phyloP scores from a whole-genome alignment of 1,140 invertebrate species.

The Atta colombica region DNA sequence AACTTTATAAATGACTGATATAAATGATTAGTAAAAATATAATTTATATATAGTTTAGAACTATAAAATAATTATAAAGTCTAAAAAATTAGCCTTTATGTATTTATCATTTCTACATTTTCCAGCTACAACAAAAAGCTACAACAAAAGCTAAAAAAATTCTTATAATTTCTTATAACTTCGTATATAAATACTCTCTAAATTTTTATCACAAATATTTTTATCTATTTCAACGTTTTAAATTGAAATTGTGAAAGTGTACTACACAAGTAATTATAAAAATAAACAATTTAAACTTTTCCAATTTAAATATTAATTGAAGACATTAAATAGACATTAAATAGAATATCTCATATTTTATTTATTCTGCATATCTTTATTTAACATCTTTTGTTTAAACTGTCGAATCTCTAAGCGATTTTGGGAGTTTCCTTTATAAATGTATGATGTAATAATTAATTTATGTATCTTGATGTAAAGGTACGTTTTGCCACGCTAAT shows the following conservation, averaged over 20 bases:
- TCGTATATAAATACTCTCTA: too few species aligned
- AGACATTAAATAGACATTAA: background rate
- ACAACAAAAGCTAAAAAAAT: too few species aligned
- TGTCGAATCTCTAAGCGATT: background rate
- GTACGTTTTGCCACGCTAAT: conserved; percentile 19
- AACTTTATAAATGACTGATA: background rate
- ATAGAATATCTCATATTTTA: background rate
- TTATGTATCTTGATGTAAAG: conserved; percentile 20
- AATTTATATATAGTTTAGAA: background rate
- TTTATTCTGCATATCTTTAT: background rate
- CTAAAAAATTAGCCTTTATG: background rate
- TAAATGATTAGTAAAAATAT: background rate
- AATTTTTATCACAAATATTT: background rate
- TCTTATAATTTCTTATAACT: too few species aligned
- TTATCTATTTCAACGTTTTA: background rate
- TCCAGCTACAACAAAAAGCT: too few species aligned
- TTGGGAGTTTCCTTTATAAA: background rate
- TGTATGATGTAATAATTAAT: conserved; percentile 42
- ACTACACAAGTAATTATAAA: background rate
- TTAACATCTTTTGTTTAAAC: background rate
- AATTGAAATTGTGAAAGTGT: background rate
- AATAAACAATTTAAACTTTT: background rate
- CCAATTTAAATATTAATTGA: background rate
- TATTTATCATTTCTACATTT: too few species aligned
- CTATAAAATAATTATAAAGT: background rate